Evolutionary conservation across 2,888 invertebrate genomes (phyloP).

Genomic region (Metacarcinus magister): DNA sequence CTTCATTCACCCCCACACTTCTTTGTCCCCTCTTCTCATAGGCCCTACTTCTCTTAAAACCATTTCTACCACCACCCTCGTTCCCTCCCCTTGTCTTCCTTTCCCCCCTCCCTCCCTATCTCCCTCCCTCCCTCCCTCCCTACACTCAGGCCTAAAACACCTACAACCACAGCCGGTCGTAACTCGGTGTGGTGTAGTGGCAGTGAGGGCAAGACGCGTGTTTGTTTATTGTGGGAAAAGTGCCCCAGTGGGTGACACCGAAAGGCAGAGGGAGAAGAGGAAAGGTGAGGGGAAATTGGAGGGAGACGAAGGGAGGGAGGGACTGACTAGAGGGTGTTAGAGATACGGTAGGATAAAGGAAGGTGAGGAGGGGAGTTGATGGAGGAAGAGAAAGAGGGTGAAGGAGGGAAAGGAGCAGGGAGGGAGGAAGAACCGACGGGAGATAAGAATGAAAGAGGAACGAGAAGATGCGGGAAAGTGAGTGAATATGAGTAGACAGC

Average conservation of each 20-base stretch:
- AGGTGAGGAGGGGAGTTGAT: not conserved
- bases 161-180: conserved; percentile 26
- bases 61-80: not conserved
- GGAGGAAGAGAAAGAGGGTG: not conserved
- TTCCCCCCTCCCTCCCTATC: not conserved
- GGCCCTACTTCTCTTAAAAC: conserved; percentile 20
- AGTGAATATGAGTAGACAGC: not conserved
- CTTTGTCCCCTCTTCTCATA: not conserved
- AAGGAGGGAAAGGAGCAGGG: not conserved
- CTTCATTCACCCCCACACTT: not conserved
- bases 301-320: not conserved
- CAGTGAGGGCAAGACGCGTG: not conserved
- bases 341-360: not conserved
- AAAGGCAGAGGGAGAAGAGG: not conserved
- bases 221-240: conserved; percentile 20
- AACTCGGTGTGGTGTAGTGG: not conserved
- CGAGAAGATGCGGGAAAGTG: not conserved
- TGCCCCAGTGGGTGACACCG: not conserved
- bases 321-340: not conserved
- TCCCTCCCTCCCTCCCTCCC: not conserved
- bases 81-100: not conserved
- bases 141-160: not conserved
- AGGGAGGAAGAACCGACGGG: not conserved
- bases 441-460: not conserved
- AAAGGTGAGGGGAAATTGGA: not conserved